phyloP scores from a whole-genome alignment of 1,140 invertebrate genomes.

The Drosophila parvula region DNA sequence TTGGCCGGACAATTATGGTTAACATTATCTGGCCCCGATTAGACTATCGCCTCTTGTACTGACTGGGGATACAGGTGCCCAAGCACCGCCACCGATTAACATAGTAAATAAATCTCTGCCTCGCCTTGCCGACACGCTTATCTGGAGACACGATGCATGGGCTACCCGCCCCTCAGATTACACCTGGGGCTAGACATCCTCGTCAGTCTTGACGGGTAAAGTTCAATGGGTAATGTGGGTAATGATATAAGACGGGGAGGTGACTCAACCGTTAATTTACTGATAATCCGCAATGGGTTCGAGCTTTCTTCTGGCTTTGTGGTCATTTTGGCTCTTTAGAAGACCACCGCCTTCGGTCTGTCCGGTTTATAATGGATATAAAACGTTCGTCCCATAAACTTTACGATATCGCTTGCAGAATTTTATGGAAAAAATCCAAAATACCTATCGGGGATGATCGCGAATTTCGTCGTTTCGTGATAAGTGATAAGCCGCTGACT shows the following conservation, averaged over 20 bases:
- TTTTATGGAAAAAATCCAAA: constrained; percentile 52
- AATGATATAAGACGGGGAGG: neutral
- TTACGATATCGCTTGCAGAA: constrained; percentile 39
- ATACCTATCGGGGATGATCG: constrained; percentile 46
- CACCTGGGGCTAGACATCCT: constrained; percentile 17
- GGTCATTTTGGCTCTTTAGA: constrained; percentile 30
- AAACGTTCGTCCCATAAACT: constrained; percentile 33
- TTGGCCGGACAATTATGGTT: neutral
- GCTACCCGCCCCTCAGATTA: constrained; percentile 25
- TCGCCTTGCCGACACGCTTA: neutral
- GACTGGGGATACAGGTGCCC: neutral
- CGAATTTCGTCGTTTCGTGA: constrained; percentile 16
- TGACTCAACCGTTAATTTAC: constrained; percentile 24
- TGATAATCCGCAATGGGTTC: constrained; percentile 32
- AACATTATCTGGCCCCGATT: constrained; percentile 21
- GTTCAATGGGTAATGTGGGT: constrained; percentile 14
- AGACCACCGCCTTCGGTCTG: constrained; percentile 24
- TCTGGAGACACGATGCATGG: constrained; percentile 15
- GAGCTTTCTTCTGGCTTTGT: constrained; percentile 11
- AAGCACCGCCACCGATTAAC: constrained; percentile 5
- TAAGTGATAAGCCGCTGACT: constrained; percentile 32
- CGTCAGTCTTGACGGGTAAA: constrained; percentile 17
- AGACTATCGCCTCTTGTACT: neutral
- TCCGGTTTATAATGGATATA: constrained; percentile 56
- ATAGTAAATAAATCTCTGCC: constrained; percentile 31